These are phyloP conservation scores for Sisyra nigra DNA, from an alignment of 2,888 invertebrate genomes.

Conservation along the genomic window DNA sequence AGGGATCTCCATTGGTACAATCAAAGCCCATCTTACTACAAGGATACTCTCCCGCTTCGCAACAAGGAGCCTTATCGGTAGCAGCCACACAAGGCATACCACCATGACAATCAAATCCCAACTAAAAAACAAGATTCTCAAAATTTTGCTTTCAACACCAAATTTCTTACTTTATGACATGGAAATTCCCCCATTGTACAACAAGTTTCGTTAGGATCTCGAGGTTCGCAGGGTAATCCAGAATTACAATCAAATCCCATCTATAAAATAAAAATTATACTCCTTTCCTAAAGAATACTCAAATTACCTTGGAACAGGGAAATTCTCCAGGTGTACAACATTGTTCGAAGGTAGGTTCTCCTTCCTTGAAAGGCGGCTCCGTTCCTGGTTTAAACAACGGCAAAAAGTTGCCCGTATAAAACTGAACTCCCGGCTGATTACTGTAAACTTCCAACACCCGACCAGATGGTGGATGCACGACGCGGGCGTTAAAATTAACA, in stretches of 20 bases:
- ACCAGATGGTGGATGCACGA: slow-evolving; percentile 49
- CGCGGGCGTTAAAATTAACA: slow-evolving; percentile 44
- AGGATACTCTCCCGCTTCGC: neutral
- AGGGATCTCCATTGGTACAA: neutral
- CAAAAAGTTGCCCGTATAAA: slow-evolving; percentile 68
- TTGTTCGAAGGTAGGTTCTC: neutral
- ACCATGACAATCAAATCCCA: slow-evolving; percentile 2
- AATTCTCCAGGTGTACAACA: neutral
- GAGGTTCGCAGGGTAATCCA: slow-evolving; percentile 1
- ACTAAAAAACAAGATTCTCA: neutral
- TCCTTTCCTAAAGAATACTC: neutral
- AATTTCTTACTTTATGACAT: neutral
- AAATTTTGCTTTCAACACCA: neutral
- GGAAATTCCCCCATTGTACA: neutral
- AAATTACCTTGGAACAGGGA: slow-evolving; percentile 1
- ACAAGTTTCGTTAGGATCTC: neutral
- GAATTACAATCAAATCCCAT: slow-evolving; percentile 1
- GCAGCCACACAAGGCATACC: neutral
- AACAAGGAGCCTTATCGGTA: slow-evolving; percentile 1
- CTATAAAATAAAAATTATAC: neutral
- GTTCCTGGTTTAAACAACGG: slow-evolving; percentile 31
- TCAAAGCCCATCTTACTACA: slow-evolving; percentile 1
- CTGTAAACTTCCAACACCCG: slow-evolving; percentile 65
- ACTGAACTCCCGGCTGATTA: slow-evolving; percentile 80
- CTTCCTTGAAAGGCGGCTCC: neutral